Percentiles rank a stretch among this genome's conserved stretches.
Evolutionary conservation across 2,113 vertebrate genomes (phyloP).

Genomic region (Sarotherodon lohbergeri): DNA sequence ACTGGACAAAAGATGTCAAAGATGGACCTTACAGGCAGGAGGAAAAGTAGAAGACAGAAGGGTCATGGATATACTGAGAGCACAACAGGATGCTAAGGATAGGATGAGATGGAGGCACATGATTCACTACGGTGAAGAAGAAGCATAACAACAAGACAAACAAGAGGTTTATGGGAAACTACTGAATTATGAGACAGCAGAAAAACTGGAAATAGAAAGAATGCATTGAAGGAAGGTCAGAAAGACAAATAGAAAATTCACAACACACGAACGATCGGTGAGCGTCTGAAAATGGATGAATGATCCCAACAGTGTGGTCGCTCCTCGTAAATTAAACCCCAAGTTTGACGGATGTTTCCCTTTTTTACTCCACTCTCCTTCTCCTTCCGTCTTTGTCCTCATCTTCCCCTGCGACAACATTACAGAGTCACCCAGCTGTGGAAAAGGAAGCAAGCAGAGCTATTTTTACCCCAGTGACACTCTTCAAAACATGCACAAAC

Average conservation of each 20-base stretch:
- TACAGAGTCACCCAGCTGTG: slow-evolving; percentile 62
- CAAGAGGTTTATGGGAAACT: background rate
- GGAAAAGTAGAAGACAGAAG: background rate
- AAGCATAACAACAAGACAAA: background rate
- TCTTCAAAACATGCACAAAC: background rate
- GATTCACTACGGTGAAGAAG: fast-evolving
- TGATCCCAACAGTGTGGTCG: background rate
- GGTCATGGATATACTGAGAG: background rate
- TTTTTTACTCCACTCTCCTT: background rate
- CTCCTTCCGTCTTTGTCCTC: background rate
- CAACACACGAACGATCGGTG: background rate
- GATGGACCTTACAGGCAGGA: background rate
- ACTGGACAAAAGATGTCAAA: background rate
- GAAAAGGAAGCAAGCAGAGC: slow-evolving; percentile 38
- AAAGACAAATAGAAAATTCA: background rate
- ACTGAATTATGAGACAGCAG: background rate
- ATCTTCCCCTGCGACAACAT: slow-evolving; percentile 13
- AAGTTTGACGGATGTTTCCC: background rate
- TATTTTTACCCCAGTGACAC: slow-evolving; percentile 37
- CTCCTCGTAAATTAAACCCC: background rate
- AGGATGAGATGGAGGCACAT: background rate
- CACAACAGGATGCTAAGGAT: background rate
- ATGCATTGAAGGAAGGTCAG: background rate
- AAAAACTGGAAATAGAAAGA: background rate
- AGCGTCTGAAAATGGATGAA: background rate